Conservation (phyloP, 2,797 vertebrate species). For the Chloroceryle amazona region DNA sequence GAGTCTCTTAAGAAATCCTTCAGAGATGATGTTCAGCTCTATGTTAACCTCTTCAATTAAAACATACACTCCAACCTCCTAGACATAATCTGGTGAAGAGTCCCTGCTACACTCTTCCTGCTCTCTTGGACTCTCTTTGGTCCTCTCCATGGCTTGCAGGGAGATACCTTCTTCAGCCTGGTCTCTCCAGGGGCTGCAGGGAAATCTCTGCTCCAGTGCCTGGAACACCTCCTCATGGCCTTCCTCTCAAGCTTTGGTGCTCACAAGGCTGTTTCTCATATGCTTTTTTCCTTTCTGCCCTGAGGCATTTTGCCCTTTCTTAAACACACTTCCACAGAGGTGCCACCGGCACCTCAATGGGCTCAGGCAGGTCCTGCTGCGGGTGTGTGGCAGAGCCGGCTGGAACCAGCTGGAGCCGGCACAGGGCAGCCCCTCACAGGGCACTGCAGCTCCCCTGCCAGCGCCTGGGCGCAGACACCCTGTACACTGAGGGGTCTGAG, state of each 20-base stretch:
- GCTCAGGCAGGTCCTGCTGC: neutral
- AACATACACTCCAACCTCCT: neutral
- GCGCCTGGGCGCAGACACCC: accelerated
- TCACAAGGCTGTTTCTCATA: neutral
- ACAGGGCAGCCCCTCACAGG: neutral
- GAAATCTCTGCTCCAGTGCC: neutral
- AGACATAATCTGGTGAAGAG: neutral
- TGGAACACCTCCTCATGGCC: neutral
- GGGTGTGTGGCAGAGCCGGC: accelerated
- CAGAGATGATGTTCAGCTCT: neutral
- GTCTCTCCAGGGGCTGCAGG: too few relatives aligned
- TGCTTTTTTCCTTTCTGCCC: accelerated
- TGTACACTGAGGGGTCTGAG: neutral
- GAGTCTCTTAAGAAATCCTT: neutral
- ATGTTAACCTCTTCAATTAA: neutral
- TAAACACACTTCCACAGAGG: neutral
- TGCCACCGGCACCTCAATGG: accelerated
- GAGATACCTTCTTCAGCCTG: neutral
- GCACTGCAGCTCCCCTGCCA: neutral
- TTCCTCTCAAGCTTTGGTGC: neutral
- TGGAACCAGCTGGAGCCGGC: accelerated
- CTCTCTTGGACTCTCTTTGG: neutral
- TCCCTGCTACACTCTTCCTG: neutral
- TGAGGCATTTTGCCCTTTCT: neutral
- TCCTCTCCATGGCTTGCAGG: neutral